Conservation (phyloP, 2,797 vertebrate genomes). For the Tenualosa ilisha region DNA sequence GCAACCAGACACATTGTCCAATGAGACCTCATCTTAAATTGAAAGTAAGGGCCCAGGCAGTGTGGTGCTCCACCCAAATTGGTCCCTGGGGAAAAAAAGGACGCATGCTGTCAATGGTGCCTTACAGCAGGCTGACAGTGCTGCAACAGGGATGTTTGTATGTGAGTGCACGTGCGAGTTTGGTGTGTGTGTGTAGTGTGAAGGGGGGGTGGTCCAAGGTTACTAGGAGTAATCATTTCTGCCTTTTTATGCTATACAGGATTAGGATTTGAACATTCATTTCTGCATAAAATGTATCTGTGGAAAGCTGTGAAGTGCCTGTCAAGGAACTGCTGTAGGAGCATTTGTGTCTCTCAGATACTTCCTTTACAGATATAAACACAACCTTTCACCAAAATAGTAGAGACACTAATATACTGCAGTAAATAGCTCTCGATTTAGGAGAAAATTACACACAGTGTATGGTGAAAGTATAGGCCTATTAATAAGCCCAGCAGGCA, state of each 20-base stretch:
- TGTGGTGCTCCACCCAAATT: conserved; percentile 67
- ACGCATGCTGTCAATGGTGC: conserved; percentile 44
- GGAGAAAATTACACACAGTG: neutral
- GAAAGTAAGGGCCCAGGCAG: conserved; percentile 61
- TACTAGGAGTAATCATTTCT: conserved; percentile 41
- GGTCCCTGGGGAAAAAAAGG: conserved; percentile 66
- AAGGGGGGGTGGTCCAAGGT: conserved; percentile 23
- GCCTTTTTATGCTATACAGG: conserved; percentile 23
- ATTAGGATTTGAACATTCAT: conserved; percentile 25
- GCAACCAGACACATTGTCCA: conserved; percentile 63
- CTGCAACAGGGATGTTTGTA: conserved; percentile 30
- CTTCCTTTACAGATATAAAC: neutral
- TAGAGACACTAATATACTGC: neutral
- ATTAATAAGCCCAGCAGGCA: neutral
- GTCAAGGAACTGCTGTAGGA: neutral
- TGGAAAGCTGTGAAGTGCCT: neutral
- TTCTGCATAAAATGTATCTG: neutral
- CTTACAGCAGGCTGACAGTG: conserved; percentile 43
- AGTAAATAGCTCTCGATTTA: neutral
- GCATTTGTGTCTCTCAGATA: neutral
- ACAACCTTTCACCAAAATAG: neutral
- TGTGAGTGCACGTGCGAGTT: neutral
- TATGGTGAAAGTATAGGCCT: neutral
- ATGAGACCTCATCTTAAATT: conserved; percentile 62
- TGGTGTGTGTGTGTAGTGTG: neutral